Evolutionary conservation across 2,888 invertebrate species (phyloP).

Genomic region (Agrilus biguttatus): DNA sequence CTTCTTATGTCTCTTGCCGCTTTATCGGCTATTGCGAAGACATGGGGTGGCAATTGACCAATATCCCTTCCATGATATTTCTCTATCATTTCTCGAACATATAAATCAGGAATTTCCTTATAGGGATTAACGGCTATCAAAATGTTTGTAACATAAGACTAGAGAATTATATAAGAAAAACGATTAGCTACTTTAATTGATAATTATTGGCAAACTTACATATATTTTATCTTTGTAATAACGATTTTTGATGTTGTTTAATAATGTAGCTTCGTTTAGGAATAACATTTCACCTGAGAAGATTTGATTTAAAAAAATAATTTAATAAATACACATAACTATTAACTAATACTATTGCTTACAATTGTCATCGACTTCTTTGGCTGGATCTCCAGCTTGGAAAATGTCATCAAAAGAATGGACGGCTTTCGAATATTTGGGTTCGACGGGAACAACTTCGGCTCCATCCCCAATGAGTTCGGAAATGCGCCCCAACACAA

Average conservation of each 20-base stretch:
- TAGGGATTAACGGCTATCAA: constrained; percentile 96
- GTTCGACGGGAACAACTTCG: constrained; percentile 53
- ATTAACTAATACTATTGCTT: constrained; percentile 30
- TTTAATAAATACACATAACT: neutral
- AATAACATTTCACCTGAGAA: constrained; percentile 89
- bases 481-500: constrained; percentile 73
- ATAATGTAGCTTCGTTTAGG: constrained; percentile 89
- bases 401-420: constrained; percentile 77
- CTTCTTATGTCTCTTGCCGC: constrained; percentile 95
- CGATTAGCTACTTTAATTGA: constrained; percentile 1
- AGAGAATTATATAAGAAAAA: constrained; percentile 20
- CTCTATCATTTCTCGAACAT: constrained; percentile 70
- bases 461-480: constrained; percentile 77
- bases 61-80: constrained; percentile 87
- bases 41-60: constrained; percentile 89
- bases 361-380: constrained; percentile 95
- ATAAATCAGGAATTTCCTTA: constrained; percentile 78
- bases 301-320: constrained; percentile 4
- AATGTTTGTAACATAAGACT: constrained; percentile 98
- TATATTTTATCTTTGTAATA: constrained; percentile 93
- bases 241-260: constrained; percentile 80
- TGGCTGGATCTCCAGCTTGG: constrained; percentile 80
- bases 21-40: constrained; percentile 97
- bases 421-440: constrained; percentile 50
- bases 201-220: constrained; percentile 48